Conservation (phyloP, 35 echinoderm and acorn worm species). For the Stichopus chloronotus region DNA sequence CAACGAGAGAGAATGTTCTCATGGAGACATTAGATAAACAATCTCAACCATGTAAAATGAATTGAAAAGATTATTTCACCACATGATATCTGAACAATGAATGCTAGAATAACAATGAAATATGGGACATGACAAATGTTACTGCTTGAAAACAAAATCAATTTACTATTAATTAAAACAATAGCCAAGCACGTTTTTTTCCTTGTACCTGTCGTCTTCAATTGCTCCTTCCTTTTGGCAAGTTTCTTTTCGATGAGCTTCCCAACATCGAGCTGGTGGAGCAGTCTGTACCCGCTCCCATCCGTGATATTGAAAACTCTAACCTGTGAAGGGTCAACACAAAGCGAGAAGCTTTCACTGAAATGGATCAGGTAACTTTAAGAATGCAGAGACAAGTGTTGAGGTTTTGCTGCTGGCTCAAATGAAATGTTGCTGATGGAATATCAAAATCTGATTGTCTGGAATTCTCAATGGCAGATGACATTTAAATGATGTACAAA, state of each 20-base stretch:
- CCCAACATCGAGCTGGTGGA: slow-evolving; percentile 84
- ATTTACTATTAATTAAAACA: background rate
- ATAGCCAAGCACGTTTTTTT: no score
- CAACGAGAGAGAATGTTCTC: no score
- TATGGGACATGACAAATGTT: no score
- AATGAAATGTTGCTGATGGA: no score
- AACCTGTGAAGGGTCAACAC: slow-evolving; percentile 50
- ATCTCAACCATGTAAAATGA: no score
- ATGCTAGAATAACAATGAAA: no score
- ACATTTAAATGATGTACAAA: no score
- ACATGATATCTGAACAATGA: no score
- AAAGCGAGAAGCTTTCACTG: background rate
- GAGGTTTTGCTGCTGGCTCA: background rate
- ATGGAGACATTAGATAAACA: no score
- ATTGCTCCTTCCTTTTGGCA: slow-evolving; percentile 14
- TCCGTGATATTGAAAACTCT: slow-evolving; percentile 85
- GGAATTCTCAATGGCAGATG: no score
- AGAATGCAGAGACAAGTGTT: background rate
- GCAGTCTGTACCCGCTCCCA: slow-evolving; percentile 66
- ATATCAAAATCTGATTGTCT: no score
- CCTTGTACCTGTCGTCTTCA: background rate
- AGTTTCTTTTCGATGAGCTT: slow-evolving; percentile 67
- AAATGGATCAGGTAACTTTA: background rate
- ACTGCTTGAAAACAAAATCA: background rate
- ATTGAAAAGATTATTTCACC: no score